Evolutionary conservation across 2,113 vertebrate species (phyloP).

Genomic region (Physeter macrocephalus): DNA sequence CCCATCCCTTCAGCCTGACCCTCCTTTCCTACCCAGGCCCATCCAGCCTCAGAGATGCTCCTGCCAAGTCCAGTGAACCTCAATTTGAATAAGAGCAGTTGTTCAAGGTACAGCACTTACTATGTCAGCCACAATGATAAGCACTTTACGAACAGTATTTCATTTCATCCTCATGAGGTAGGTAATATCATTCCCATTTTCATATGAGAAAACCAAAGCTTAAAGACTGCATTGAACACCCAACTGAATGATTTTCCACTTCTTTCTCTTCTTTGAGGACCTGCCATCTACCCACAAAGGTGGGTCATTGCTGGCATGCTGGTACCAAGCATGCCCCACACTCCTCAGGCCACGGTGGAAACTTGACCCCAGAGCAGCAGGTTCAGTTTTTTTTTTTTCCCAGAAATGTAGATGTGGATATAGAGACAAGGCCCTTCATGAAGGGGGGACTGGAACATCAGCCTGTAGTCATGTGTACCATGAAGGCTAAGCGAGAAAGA

Average conservation of each 20-base stretch:
- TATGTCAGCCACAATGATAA: background rate
- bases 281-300: background rate
- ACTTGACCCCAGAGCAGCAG: background rate
- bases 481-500: background rate
- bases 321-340: no score
- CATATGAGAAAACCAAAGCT: background rate
- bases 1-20: background rate
- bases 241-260: background rate
- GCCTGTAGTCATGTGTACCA: background rate
- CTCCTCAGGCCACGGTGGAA: background rate
- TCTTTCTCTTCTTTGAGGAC: background rate
- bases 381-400: background rate
- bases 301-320: background rate
- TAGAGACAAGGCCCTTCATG: background rate
- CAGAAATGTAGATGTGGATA: background rate
- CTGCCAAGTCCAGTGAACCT: background rate
- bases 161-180: background rate
- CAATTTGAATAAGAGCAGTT: background rate
- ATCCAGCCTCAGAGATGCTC: background rate
- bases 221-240: background rate
- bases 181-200: background rate
- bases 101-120: background rate
- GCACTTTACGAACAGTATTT: background rate
- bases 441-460: background rate
- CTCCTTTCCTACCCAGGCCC: background rate